These are phyloP conservation scores for Maniola hyperantus DNA, from an alignment of 2,888 invertebrate genomes.

Conservation along the genomic window DNA sequence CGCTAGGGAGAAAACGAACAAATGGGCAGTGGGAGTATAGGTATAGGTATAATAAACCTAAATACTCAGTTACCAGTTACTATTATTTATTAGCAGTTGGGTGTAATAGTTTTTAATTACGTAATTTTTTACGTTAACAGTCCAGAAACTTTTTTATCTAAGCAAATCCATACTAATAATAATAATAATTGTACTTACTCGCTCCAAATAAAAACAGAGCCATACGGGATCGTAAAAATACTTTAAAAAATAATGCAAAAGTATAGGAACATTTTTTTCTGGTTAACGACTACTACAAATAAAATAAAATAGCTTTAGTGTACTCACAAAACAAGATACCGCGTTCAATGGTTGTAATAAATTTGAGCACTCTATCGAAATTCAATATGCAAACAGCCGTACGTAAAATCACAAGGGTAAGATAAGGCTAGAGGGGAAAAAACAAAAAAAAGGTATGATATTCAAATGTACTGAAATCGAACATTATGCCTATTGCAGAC, in stretches of 20 bases:
- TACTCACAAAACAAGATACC: constrained; percentile 59
- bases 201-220: constrained; percentile 3
- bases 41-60: too few relatives aligned
- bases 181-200: background rate
- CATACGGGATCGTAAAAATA: constrained; percentile 1
- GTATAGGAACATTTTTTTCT: background rate
- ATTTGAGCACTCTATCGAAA: constrained; percentile 72
- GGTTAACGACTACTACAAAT: constrained; percentile 24
- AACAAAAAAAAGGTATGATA: constrained; percentile 73
- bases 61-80: too few relatives aligned
- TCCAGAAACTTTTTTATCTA: too few relatives aligned
- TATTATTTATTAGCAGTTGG: too few relatives aligned
- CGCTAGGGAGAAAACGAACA: too few relatives aligned
- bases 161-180: too few relatives aligned
- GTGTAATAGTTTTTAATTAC: too few relatives aligned
- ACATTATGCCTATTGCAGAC: constrained; percentile 45
- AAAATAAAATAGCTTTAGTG: constrained; percentile 48
- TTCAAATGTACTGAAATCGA: constrained; percentile 67
- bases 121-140: too few relatives aligned
- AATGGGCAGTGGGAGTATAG: too few relatives aligned
- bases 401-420: constrained; percentile 72
- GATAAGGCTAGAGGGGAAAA: constrained; percentile 59
- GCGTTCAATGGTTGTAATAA: constrained; percentile 61
- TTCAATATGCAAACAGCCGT: constrained; percentile 74
- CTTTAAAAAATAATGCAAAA: constrained; percentile 21